These are phyloP conservation scores for Macquaria ambigua DNA, from an alignment of 2,113 vertebrate species.

Conservation along the genomic window DNA sequence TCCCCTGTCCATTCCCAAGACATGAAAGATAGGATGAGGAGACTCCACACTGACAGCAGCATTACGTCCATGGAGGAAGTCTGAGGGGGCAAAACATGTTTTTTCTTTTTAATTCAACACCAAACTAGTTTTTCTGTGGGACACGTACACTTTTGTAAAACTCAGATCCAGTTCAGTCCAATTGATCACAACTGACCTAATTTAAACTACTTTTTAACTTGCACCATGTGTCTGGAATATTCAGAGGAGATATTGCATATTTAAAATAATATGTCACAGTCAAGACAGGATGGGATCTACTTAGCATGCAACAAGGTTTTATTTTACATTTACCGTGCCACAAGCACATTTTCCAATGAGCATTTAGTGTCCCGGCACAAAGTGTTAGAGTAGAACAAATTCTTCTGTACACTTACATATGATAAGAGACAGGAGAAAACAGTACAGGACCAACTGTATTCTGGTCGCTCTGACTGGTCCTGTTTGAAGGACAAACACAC, in stretches of 20 bases:
- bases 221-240: not conserved
- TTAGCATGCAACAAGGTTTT: not conserved
- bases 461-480: constrained; percentile 72
- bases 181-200: not conserved
- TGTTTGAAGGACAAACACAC: constrained; percentile 64
- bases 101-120: not conserved
- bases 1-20: constrained; percentile 11
- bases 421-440: constrained; percentile 74
- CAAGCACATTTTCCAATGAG: not conserved
- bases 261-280: not conserved
- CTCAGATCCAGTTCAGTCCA: not conserved
- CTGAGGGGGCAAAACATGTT: constrained; percentile 54
- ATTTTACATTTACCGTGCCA: not conserved
- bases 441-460: constrained; percentile 73
- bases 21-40: constrained; percentile 34
- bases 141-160: not conserved
- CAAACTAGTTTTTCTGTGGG: not conserved
- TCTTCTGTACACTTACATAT: constrained; percentile 79
- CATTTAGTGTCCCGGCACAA: constrained; percentile 13
- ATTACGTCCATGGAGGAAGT: constrained; percentile 70
- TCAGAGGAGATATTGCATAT: not conserved
- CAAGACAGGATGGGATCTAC: not conserved
- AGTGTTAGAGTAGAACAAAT: constrained; percentile 25
- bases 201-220: not conserved
- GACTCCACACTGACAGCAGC: constrained; percentile 4